Evolutionary conservation across 2,797 vertebrate species (phyloP).

Genomic region (Hirundo rustica): DNA sequence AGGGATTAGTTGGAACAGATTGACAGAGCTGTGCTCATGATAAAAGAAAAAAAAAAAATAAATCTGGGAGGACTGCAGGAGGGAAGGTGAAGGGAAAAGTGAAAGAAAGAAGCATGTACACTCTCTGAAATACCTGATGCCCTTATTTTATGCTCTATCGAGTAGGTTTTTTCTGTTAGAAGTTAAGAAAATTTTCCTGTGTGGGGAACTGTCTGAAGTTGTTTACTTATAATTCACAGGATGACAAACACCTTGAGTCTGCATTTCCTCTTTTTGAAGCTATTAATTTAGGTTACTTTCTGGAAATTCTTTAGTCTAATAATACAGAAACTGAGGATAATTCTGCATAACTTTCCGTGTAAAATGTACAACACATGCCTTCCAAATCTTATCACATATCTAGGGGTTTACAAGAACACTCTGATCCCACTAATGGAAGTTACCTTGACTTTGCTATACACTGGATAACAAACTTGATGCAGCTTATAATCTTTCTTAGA

Average conservation of each 20-base stretch:
- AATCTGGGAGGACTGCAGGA: not conserved
- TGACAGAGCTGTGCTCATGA: not conserved
- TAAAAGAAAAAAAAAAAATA: not conserved
- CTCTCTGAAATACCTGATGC: not conserved
- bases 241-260: not conserved
- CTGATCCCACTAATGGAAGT: not conserved
- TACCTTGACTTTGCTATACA: not conserved
- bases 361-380: not conserved
- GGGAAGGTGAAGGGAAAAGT: not conserved
- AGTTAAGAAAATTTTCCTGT: not conserved
- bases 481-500: not conserved
- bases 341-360: not conserved
- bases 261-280: not conserved
- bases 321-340: not conserved
- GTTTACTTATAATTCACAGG: not conserved
- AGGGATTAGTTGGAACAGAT: not conserved
- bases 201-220: not conserved
- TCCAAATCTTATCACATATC: not conserved
- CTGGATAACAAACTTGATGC: not conserved
- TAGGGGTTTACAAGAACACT: not conserved
- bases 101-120: not conserved
- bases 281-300: not conserved
- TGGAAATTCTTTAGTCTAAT: not conserved
- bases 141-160: not conserved
- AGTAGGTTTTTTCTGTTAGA: not conserved